Conservation (phyloP, 2,888 invertebrate species). For the Spisula solida region DNA sequence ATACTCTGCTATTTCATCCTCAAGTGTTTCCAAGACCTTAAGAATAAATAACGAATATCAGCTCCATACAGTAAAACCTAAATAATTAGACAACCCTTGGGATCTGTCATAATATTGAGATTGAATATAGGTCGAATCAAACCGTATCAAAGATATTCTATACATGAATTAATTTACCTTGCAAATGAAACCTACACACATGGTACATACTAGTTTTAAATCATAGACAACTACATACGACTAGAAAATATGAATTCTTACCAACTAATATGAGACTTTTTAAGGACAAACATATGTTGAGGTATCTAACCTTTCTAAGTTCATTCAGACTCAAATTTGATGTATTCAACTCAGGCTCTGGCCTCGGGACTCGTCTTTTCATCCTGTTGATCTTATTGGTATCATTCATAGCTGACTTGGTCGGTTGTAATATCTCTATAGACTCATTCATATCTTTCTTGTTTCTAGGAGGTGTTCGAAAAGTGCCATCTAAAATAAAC, state of each 20-base stretch:
- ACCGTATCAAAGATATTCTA: too few species aligned
- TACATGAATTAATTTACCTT: too few species aligned
- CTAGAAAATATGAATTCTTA: too few species aligned
- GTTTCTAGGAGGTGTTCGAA: constrained; percentile 72
- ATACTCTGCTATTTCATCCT: constrained; percentile 82
- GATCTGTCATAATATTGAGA: too few species aligned
- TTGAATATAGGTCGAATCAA: too few species aligned
- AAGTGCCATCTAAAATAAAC: constrained; percentile 53
- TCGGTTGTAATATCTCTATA: constrained; percentile 72
- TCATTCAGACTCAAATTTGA: constrained; percentile 78
- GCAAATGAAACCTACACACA: too few species aligned
- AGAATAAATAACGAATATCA: background rate
- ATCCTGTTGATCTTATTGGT: constrained; percentile 83
- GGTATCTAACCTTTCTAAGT: constrained; percentile 78
- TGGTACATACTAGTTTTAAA: too few species aligned
- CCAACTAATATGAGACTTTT: too few species aligned
- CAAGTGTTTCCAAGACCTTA: constrained; percentile 82
- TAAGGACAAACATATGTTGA: too few species aligned
- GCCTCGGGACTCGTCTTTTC: constrained; percentile 71
- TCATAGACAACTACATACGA: too few species aligned
- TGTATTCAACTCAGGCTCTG: constrained; percentile 69
- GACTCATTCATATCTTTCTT: constrained; percentile 73
- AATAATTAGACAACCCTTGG: too few species aligned
- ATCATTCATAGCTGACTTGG: constrained; percentile 84
- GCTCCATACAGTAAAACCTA: too few species aligned